Base-by-base conservation (phyloP, 2,888 invertebrate species). In the Fragum sueziense region DNA sequence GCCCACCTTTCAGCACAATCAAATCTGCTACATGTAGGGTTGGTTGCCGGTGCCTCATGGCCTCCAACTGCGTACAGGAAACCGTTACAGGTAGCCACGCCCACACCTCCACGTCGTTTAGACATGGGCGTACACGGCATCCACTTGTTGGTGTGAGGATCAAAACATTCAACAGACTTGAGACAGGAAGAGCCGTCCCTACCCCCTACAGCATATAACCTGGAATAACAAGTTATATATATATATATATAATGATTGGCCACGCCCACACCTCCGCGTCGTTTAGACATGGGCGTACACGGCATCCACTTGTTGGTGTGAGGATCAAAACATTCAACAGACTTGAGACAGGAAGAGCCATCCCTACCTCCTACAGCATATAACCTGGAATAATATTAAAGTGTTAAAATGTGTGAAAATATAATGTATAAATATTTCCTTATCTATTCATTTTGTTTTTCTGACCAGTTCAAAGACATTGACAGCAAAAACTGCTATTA, bases 281-380 rank as follows among this genome's bases (percentile, higher is more conserved):
- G 95, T 81, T 96, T 95, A 54, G 96, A 95, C 97, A 98, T 97
- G 3, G 97, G 96, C 41, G 97, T 96, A 91, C 97, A 96, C 83
- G 96, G 95, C 51, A 96, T 96, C 98, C 98, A 96, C 88, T 95
- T 95, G 91, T 96, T 96, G 14, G 95, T 96, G 90, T 96, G 96
- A 25, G 96, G 96, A 94, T 96, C 96, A 93, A 96, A 96, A 93
- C 96, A 96, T 94, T 98, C 98, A 0, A 98, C 97, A 41, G 97
- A 97, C 87, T 96, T 95, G 84, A 98, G 95, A 91, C 98, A 98
- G 0, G 97, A 96, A 84, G 97, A 96, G 65, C 97, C 97, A 94
- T 98, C 98, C 72, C 98, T 95, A 0, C 98, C 98, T 59, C 98
- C 98, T 61, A 97, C 97, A 3, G 97, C 98, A 94, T 97, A 98